Evolutionary conservation across 1,140 invertebrate genomes (phyloP).

Genomic region (Idris sp.): DNA sequence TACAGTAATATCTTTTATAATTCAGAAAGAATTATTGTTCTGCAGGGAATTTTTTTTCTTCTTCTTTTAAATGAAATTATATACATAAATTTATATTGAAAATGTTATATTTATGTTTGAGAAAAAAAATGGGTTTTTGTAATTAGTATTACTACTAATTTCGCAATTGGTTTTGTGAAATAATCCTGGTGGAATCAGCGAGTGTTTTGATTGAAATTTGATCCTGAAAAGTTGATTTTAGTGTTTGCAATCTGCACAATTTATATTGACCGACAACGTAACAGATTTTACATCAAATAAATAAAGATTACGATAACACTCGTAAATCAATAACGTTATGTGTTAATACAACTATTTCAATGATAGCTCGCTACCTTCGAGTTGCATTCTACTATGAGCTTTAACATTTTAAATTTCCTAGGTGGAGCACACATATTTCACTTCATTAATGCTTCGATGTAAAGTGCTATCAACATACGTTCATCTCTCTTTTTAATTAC

Average conservation of each 20-base stretch:
- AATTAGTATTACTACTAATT: not conserved
- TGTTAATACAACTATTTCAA: slow-evolving; percentile 40
- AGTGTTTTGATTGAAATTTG: slow-evolving; percentile 1
- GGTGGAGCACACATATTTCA: slow-evolving; percentile 39
- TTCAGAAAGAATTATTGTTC: too few relatives aligned
- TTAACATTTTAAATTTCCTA: slow-evolving; percentile 49
- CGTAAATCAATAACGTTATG: slow-evolving; percentile 45
- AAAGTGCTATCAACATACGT: slow-evolving; percentile 43
- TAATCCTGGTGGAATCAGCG: slow-evolving; percentile 2
- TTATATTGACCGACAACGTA: slow-evolving; percentile 21
- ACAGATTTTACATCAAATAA: slow-evolving; percentile 34
- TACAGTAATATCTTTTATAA: too few relatives aligned
- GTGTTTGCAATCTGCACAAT: slow-evolving; percentile 1
- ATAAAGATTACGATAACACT: slow-evolving; percentile 41
- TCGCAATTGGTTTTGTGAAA: not conserved
- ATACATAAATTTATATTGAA: too few relatives aligned
- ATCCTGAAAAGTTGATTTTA: slow-evolving; percentile 17
- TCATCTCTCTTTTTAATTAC: slow-evolving; percentile 58
- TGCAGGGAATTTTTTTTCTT: too few relatives aligned
- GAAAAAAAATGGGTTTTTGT: too few relatives aligned
- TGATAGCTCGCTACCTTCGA: slow-evolving; percentile 11
- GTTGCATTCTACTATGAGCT: slow-evolving; percentile 20
- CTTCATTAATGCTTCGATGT: slow-evolving; percentile 51
- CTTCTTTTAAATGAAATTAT: too few relatives aligned
- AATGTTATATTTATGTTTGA: too few relatives aligned